phyloP scores from a whole-genome alignment of 1,140 invertebrate genomes.

The Diorhabda sublineata region DNA sequence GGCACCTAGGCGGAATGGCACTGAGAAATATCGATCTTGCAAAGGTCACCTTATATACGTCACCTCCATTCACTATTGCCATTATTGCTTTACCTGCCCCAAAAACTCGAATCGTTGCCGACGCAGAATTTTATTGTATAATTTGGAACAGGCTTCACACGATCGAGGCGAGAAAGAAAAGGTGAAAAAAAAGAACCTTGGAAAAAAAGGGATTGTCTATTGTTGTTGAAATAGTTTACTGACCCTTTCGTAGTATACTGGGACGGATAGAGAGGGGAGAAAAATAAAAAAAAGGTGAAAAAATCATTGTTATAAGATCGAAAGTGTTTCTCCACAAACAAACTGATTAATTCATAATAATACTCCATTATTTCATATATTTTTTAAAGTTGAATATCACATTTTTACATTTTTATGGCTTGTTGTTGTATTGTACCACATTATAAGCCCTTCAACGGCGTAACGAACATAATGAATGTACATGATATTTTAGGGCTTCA shows the following conservation, averaged over 20 bases:
- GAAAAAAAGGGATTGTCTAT: neutral
- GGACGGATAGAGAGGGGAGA: neutral
- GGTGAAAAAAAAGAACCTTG: neutral
- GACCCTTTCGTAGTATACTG: neutral
- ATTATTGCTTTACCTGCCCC: neutral
- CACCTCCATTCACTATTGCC: slow-evolving; percentile 11
- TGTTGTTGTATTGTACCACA: no score
- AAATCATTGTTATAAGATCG: neutral
- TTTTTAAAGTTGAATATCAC: no score
- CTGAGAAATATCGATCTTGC: slow-evolving; percentile 15
- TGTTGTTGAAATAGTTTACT: slow-evolving; percentile 9
- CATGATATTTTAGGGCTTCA: neutral
- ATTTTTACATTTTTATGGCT: no score
- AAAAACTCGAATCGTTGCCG: neutral
- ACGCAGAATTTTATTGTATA: neutral
- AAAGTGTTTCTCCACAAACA: no score
- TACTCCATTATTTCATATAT: no score
- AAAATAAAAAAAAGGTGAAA: neutral
- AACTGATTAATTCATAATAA: no score
- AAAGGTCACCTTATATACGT: slow-evolving; percentile 19
- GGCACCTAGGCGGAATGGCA: slow-evolving; percentile 13
- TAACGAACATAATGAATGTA: neutral
- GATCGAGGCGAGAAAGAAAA: neutral
- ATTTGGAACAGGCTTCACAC: neutral
- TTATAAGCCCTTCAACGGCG: no score